These are phyloP conservation scores for Listronotus oregonensis DNA, from an alignment of 1,140 invertebrate species.

Conservation along the genomic window DNA sequence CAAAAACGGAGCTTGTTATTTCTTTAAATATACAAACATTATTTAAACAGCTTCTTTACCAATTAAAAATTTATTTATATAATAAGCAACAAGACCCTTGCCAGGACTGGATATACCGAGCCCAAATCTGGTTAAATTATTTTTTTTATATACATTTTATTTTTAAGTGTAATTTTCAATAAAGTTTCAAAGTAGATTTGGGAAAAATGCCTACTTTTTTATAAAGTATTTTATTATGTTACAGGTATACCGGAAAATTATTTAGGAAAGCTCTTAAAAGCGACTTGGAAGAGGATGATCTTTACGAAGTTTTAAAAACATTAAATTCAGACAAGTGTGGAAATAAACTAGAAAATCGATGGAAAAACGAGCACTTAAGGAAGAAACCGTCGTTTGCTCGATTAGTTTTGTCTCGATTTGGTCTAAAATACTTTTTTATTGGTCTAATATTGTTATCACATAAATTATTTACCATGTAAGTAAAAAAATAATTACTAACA, in stretches of 20 bases:
- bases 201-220: too few relatives aligned
- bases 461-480: slow-evolving; percentile 38
- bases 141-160: too few relatives aligned
- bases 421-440: slow-evolving; percentile 36
- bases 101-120: too few relatives aligned
- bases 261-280: slow-evolving; percentile 42
- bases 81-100: too few relatives aligned
- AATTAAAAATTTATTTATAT: too few relatives aligned
- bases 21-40: too few relatives aligned
- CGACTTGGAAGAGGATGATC: slow-evolving; percentile 45
- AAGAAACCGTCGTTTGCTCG: slow-evolving; percentile 35
- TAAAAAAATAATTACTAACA: too few relatives aligned
- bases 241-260: slow-evolving; percentile 43
- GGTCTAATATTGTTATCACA: slow-evolving; percentile 33
- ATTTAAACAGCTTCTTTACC: too few relatives aligned
- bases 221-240: slow-evolving; percentile 27
- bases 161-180: too few relatives aligned
- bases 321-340: slow-evolving; percentile 42
- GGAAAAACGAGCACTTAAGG: slow-evolving; percentile 41
- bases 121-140: too few relatives aligned
- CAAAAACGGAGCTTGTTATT: too few relatives aligned
- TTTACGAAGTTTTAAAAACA: slow-evolving; percentile 44
- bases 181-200: too few relatives aligned
- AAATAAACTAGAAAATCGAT: slow-evolving; percentile 43
- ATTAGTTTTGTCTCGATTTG: slow-evolving; percentile 38